phyloP scores from a whole-genome alignment of 1,140 invertebrate species.

The Drosophila arawakana region DNA sequence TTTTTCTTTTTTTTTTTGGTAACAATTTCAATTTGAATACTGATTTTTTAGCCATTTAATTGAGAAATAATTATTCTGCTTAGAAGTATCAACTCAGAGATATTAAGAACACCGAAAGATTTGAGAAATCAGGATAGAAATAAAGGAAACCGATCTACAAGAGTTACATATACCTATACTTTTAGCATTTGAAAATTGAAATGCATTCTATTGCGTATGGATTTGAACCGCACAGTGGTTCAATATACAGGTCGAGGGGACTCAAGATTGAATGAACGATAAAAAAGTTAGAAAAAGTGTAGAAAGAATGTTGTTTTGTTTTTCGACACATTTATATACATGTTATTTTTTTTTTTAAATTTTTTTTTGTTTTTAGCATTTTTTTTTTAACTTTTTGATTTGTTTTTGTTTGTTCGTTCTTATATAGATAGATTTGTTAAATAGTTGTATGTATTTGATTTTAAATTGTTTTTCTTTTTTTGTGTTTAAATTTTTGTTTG shows the following conservation, averaged over 20 bases:
- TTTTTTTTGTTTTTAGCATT: conserved; percentile 6
- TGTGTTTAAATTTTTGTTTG: conserved; percentile 41
- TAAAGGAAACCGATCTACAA: conserved; percentile 25
- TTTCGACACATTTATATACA: conserved; percentile 69
- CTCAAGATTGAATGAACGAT: conserved; percentile 11
- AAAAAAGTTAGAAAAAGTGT: conserved; percentile 47
- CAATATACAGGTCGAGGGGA: conserved; percentile 17
- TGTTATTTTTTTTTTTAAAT: conserved; percentile 23
- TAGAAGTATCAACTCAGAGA: neutral
- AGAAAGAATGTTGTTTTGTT: conserved; percentile 27
- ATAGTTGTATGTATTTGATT: conserved; percentile 44
- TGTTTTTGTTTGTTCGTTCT: conserved; percentile 9
- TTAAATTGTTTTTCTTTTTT: conserved; percentile 15
- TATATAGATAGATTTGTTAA: conserved; percentile 48
- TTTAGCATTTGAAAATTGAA: conserved; percentile 16
- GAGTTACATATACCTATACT: conserved; percentile 9
- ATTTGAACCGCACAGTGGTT: conserved; percentile 9
- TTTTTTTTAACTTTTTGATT: conserved; percentile 7
- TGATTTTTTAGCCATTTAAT: neutral
- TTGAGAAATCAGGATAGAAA: neutral
- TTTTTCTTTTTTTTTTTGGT: too few relatives aligned
- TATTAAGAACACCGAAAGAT: neutral
- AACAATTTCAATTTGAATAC: neutral
- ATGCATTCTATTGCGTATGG: conserved; percentile 27
- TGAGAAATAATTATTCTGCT: neutral